phyloP scores from a whole-genome alignment of 2,113 vertebrate species.

The Thamnophis sirtalis region DNA sequence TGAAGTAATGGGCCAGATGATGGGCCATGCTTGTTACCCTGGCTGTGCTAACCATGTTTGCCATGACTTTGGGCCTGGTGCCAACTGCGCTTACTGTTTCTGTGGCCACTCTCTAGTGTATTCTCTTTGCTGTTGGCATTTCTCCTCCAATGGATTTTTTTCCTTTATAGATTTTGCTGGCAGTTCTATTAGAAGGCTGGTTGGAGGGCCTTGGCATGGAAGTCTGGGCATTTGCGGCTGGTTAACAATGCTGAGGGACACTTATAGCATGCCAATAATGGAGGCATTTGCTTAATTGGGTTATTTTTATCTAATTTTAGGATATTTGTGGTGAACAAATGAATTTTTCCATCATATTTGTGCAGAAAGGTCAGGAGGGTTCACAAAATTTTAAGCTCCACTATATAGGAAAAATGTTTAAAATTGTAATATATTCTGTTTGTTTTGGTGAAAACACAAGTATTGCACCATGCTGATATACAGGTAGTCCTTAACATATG shows the following conservation, averaged over 20 bases:
- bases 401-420: neutral
- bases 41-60: neutral
- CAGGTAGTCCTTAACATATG: neutral
- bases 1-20: neutral
- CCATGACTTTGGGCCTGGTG: neutral
- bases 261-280: neutral
- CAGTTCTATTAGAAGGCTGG: neutral
- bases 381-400: neutral
- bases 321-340: neutral
- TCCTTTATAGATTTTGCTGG: neutral
- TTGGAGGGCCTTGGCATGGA: neutral
- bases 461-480: neutral
- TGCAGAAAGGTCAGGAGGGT: neutral
- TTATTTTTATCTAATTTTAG: neutral
- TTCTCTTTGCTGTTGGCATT: neutral
- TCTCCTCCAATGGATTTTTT: neutral
- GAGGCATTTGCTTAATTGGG: neutral
- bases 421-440: neutral
- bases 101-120: neutral
- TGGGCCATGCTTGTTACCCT: neutral
- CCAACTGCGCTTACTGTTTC: neutral
- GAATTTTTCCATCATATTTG: neutral
- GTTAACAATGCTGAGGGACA: neutral
- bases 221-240: neutral
- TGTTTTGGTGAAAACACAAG: neutral